Base-by-base conservation (phyloP, 2,113 vertebrate genomes). In the Anser brachyrhynchus region DNA sequence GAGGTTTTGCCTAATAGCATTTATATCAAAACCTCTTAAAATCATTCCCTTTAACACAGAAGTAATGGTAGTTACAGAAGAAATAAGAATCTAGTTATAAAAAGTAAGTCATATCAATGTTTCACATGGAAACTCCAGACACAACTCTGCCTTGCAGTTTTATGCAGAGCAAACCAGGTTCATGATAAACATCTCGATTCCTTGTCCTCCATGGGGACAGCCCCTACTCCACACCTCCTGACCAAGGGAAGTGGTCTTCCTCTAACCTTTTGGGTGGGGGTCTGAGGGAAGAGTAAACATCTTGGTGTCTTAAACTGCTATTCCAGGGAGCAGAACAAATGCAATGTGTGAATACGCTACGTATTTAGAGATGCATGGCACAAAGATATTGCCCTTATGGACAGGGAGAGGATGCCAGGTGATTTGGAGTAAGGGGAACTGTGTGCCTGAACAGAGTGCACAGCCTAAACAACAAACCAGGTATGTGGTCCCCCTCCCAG, bases 341-440 rank as follows among this genome's bases (percentile, higher is more conserved):
- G n/a, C n/a, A 15, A 39, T 67, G 15, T 58, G 9, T 10, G 55
- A 61, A 26, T 35, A 41, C 9, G 4, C 18, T 14, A 8, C 31
- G 21, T 28, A 13, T 28, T 35, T 67, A 43, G 29, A 54, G 15
- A 35, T 7, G 19, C 3, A 7, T 28, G 33, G 31, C 37, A 49
- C 35, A 55, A 55, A 73, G 37, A 7, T 11, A 9, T 65, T 20
- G 15, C 7, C 25, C 21, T 18, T 59, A 37, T 18, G 46, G 44
- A 37, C 5, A 4, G n/a, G 12, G 20, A 62, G 28, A 25, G 29
- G 29, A 72, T 67, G 9, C 0, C 8, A 26, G 29, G 31, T n/a
- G 22, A 28, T 8, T 17, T 65, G 22, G 8, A 10, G 3, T 0
- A 2, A 2, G 25, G 5, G 3, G 66, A 29, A 6, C 29, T 51